Percentiles rank a stretch among this genome's conserved stretches.
Evolutionary conservation across 1,140 invertebrate genomes (phyloP).

Genomic region (Holotrichia oblita): DNA sequence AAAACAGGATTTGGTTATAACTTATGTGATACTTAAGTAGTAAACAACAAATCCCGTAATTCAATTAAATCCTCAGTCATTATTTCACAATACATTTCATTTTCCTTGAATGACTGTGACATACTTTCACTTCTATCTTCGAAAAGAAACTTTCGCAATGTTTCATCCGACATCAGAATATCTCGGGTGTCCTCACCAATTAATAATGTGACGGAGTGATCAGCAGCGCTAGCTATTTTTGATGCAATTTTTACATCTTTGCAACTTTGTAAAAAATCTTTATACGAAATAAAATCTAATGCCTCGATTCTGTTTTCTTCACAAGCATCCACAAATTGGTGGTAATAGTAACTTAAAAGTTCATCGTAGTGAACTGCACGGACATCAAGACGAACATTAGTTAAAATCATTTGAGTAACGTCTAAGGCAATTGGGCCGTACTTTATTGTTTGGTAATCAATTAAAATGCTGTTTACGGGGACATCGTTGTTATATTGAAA

Average conservation of each 20-base stretch:
- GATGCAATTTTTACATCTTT: conserved; percentile 41
- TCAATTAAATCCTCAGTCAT: conserved; percentile 46
- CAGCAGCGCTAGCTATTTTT: conserved; percentile 44
- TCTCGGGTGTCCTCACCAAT: conserved; percentile 33
- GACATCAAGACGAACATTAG: conserved; percentile 57
- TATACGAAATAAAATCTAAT: conserved; percentile 23
- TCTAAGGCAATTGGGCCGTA: conserved; percentile 61
- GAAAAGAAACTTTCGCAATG: conserved; percentile 45
- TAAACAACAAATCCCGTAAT: conserved; percentile 46
- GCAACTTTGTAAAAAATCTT: conserved; percentile 41
- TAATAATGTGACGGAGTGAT: conserved; percentile 43
- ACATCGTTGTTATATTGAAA: conserved; percentile 51
- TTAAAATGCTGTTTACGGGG: conserved; percentile 54
- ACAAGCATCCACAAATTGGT: conserved; percentile 38
- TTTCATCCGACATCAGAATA: conserved; percentile 40
- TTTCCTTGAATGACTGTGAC: conserved; percentile 37
- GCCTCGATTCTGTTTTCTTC: not conserved
- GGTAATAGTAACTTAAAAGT: conserved; percentile 65
- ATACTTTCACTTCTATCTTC: conserved; percentile 41
- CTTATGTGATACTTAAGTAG: not conserved
- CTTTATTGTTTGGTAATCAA: conserved; percentile 61
- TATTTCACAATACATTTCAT: conserved; percentile 43
- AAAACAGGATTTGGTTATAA: too few species aligned
- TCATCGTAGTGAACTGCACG: conserved; percentile 58
- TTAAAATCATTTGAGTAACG: conserved; percentile 58